Evolutionary conservation across 1,140 invertebrate species (phyloP), one percentile per base, ranked within the genome.

Genomic region (Hyphantria cunea): DNA sequence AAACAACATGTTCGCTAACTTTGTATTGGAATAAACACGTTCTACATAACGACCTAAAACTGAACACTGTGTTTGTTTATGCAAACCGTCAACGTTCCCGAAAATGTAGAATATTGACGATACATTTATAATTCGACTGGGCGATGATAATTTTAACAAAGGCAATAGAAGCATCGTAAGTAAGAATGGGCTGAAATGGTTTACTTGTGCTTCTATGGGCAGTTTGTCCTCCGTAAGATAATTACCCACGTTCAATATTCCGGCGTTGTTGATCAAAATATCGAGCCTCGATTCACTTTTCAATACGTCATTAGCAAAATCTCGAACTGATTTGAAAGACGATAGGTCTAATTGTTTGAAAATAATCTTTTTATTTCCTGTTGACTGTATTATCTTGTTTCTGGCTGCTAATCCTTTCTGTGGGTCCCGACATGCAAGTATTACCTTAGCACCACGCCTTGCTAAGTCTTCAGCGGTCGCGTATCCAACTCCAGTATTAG

Each of bases 101-200:
- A 95, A 79, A 34, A 92, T 92, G 77, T 98, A 96, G 14, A 97
- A 91, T 67, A 95, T 92, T 0, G 97, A 97, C 0, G 96, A 95
- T 0, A 97, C 95, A n/a, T 96, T 94, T 0, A 98, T 92, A 50
- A 98, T 95, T 42, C 97, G 92, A 55, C 95, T 94, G 0, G 95
- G 94, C 1, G 92, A 91, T 0, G 95, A 95, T 71, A 92, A 92
- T 84, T 96, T 97, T 62, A 97, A 68, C 58, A 86, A 78, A 89
- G 93, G 92, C 34, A 98, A 73, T 3, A 93, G 78, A 37, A 93
- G 81, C 72, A 93, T 91, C 0, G 96, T 97, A 0, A 97, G 85
- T 3, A 97, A 89, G 76, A 97, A 97, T 52, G 95, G 96, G 0
- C 96, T 95, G 78, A 96, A 96, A 79, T 97, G 94, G 89, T 98